Conservation (phyloP, 2,888 invertebrate genomes). For the Tipula unca region DNA sequence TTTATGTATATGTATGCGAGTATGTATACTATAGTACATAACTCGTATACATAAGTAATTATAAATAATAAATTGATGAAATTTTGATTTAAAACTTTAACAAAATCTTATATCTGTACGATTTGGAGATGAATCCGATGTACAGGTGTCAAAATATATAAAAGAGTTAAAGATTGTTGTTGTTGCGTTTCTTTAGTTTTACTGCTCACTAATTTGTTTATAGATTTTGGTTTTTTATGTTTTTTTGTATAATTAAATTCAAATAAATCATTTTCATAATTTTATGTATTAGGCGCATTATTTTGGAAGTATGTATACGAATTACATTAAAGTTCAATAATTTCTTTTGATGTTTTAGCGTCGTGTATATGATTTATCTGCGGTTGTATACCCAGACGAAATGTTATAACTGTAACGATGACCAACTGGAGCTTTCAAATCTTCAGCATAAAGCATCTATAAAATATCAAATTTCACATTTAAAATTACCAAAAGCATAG, state of each 20-base stretch:
- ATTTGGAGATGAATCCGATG: no score
- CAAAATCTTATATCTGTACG: not conserved
- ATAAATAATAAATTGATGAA: not conserved
- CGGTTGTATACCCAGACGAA: no score
- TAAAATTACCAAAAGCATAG: no score
- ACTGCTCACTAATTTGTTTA: constrained; percentile 3
- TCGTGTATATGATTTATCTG: no score
- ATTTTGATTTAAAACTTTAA: constrained; percentile 9
- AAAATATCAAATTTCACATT: no score
- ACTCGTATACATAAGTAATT: not conserved
- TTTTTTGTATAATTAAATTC: not conserved
- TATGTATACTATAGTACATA: not conserved
- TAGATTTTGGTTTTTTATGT: not conserved
- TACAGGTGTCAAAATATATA: constrained; percentile 8
- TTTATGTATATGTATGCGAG: not conserved
- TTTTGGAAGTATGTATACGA: no score
- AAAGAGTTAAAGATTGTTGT: not conserved
- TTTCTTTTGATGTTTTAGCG: no score
- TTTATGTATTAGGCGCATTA: not conserved
- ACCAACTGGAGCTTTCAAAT: no score
- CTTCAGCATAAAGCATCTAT: no score
- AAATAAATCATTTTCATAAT: constrained; percentile 1
- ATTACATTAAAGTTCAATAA: no score
- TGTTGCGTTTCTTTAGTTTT: not conserved
- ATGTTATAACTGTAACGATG: no score